phyloP scores from a whole-genome alignment of 92 coral and sea anemone species.

The Muricea muricata region DNA sequence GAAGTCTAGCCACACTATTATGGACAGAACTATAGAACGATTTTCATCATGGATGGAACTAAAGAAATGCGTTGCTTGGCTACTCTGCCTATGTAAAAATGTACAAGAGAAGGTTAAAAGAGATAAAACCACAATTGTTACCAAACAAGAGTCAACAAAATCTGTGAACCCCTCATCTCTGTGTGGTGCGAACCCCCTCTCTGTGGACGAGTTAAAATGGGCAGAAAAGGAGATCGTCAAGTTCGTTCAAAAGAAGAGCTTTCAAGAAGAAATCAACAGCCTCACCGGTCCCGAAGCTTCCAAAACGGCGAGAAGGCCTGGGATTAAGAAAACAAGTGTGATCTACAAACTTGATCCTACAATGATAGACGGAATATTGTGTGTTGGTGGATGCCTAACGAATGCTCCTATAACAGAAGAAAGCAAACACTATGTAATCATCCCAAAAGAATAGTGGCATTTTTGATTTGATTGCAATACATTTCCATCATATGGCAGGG shows the following conservation, averaged over 20 bases:
- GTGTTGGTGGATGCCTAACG: slow-evolving; percentile 61
- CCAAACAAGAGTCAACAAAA: no score
- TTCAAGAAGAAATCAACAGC: slow-evolving; percentile 53
- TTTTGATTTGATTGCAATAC: slow-evolving; percentile 32
- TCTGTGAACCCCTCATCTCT: no score
- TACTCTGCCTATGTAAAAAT: no score
- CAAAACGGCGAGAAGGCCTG: background rate
- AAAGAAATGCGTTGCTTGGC: no score
- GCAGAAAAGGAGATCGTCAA: no score
- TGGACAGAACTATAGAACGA: slow-evolving; percentile 40
- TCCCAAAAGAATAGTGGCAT: slow-evolving; percentile 55
- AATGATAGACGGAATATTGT: slow-evolving; percentile 38
- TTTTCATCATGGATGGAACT: slow-evolving; percentile 50
- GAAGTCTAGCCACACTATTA: background rate
- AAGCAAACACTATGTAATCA: slow-evolving; percentile 51
- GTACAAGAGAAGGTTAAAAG: no score
- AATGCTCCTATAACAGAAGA: slow-evolving; percentile 18
- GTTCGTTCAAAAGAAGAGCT: no score
- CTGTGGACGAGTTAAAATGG: no score
- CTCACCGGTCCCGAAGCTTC: background rate
- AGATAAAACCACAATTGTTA: no score
- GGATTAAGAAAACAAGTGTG: slow-evolving; percentile 40
- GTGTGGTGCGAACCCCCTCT: no score
- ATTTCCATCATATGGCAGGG: slow-evolving; percentile 55
- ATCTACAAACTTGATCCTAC: slow-evolving; percentile 61